A percentile compares a stretch with the other conserved stretches of the same genome.
Conservation (phyloP, 1,140 invertebrate species). For the Apis dorsata region DNA sequence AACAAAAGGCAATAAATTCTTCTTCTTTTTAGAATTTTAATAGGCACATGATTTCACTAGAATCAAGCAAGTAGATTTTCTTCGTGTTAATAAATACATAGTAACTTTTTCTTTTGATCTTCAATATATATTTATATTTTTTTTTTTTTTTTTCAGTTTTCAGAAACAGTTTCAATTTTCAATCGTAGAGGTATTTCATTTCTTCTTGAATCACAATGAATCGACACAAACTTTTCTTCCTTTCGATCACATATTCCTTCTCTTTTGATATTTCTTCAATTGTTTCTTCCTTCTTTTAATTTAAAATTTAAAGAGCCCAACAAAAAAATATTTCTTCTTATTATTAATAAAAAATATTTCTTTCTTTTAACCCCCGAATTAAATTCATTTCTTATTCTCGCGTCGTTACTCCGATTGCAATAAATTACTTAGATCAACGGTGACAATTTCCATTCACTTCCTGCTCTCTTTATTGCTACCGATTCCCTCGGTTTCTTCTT, state of each 20-base stretch:
- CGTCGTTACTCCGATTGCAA: too few relatives aligned
- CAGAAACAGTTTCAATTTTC: neutral
- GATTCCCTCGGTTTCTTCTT: neutral
- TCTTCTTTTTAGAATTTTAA: neutral
- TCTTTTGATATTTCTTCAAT: neutral
- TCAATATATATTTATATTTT: neutral
- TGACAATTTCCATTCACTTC: neutral
- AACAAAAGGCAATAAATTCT: neutral
- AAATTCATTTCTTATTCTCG: too few relatives aligned
- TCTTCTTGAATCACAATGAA: neutral
- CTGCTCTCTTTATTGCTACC: neutral
- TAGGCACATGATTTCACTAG: neutral
- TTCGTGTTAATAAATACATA: neutral
- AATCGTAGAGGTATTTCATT: neutral
- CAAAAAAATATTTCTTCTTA: neutral
- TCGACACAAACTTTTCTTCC: neutral
- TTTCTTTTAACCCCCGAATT: neutral
- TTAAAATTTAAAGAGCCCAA: neutral
- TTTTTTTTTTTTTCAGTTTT: neutral
- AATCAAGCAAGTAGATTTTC: neutral
- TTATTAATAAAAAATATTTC: neutral
- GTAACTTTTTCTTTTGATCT: neutral
- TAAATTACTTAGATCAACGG: neutral
- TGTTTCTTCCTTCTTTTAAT: neutral
- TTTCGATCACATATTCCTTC: neutral